Percentiles rank a stretch among this genome's conserved stretches.
phyloP scores from a whole-genome alignment of 2,797 vertebrate genomes.

The Etheostoma nigrum region DNA sequence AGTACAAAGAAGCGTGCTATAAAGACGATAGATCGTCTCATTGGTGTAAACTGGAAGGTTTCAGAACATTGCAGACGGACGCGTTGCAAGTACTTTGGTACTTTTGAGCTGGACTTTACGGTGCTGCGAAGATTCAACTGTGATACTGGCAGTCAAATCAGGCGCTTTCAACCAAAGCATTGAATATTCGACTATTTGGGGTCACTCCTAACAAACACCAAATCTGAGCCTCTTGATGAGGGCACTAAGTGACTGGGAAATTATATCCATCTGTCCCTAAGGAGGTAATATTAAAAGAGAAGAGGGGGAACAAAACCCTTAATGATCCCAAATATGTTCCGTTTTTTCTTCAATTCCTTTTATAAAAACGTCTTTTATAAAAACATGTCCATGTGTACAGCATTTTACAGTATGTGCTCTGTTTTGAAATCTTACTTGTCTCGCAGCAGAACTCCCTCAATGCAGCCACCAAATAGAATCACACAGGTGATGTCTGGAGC shows the following conservation, averaged over 20 bases:
- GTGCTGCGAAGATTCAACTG: too few species aligned
- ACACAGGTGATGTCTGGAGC: constrained; percentile 90
- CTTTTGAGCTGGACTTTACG: too few species aligned
- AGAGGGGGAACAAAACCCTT: neutral
- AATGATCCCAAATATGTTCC: neutral
- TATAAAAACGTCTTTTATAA: neutral
- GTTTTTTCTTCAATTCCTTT: neutral
- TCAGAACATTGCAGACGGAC: too few species aligned
- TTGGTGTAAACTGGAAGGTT: too few species aligned
- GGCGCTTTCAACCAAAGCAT: too few species aligned
- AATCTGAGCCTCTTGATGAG: neutral
- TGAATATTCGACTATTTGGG: too few species aligned
- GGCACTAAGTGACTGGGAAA: neutral
- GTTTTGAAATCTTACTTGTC: constrained; percentile 89
- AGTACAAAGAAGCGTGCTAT: too few species aligned
- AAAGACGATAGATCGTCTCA: too few species aligned
- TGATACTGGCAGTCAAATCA: too few species aligned
- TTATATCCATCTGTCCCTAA: neutral
- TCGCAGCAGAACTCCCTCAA: constrained; percentile 93
- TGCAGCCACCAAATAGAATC: constrained; percentile 93
- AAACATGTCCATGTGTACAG: neutral
- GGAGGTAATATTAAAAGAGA: neutral
- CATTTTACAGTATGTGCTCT: neutral
- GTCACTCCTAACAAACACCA: neutral
- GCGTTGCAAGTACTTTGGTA: too few species aligned